phyloP scores from a whole-genome alignment of 2,888 invertebrate genomes.

The Hylaea fasciaria region DNA sequence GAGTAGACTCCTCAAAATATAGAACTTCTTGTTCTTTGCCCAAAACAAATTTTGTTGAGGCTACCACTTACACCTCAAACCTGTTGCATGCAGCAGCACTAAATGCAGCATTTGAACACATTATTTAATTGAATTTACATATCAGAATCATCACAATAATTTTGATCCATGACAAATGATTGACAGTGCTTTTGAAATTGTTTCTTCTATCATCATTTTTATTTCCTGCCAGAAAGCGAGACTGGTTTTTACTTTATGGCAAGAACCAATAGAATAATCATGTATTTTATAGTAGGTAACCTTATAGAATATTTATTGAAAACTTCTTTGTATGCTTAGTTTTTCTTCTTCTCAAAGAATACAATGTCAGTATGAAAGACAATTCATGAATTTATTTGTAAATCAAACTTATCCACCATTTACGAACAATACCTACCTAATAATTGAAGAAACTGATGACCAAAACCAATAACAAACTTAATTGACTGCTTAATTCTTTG shows the following conservation, averaged over 20 bases:
- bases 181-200: conserved; percentile 49
- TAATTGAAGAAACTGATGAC: no score
- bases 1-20: conserved; percentile 10
- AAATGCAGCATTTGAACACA: conserved; percentile 43
- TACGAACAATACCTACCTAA: conserved; percentile 42
- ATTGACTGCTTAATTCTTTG: conserved; percentile 28
- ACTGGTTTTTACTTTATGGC: neutral
- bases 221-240: conserved; percentile 16
- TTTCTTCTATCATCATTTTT: conserved; percentile 34
- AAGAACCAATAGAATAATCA: neutral
- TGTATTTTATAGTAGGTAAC: no score
- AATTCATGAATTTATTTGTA: conserved; percentile 71
- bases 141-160: conserved; percentile 46
- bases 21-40: conserved; percentile 3
- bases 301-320: neutral
- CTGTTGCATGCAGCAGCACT: conserved; percentile 31
- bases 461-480: no score
- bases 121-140: conserved; percentile 47
- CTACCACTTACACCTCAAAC: conserved; percentile 15
- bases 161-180: conserved; percentile 49
- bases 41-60: conserved; percentile 8
- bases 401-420: conserved; percentile 58
- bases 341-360: neutral
- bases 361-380: conserved; percentile 50
- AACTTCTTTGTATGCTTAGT: conserved; percentile 29